Evolutionary conservation across 2,888 invertebrate genomes (phyloP).

Genomic region (Caenorhabditis sinica): DNA sequence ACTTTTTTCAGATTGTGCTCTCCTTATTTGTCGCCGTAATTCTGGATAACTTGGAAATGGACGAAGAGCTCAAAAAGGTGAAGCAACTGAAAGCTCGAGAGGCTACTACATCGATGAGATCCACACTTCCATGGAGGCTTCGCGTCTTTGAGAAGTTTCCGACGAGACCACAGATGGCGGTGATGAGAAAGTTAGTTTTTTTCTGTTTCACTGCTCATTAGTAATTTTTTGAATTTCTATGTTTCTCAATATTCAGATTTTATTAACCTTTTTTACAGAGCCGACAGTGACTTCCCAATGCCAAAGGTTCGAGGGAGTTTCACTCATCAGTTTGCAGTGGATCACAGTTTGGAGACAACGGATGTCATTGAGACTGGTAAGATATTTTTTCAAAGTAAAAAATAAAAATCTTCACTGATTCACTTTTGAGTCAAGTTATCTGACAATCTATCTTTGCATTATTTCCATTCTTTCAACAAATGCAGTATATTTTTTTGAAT

Average conservation of each 20-base stretch:
- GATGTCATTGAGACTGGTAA: conserved; percentile 56
- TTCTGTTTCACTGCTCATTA: not conserved
- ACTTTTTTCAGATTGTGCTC: conserved; percentile 89
- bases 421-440: too few relatives aligned
- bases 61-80: conserved; percentile 98
- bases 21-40: conserved; percentile 99
- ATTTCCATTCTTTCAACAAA: too few relatives aligned
- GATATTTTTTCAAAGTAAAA: not conserved
- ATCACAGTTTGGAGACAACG: conserved; percentile 83
- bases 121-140: conserved; percentile 95
- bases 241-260: not conserved
- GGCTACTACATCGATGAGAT: conserved; percentile 95
- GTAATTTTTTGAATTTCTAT: too few relatives aligned
- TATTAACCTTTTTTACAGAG: conserved; percentile 67
- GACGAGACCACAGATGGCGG: conserved; percentile 96
- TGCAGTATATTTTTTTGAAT: too few relatives aligned
- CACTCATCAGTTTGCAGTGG: conserved; percentile 97
- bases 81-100: conserved; percentile 94
- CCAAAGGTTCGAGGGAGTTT: conserved; percentile 95
- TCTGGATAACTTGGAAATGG: conserved; percentile 98
- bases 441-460: too few relatives aligned
- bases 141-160: conserved; percentile 96
- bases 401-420: not conserved
- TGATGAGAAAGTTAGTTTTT: conserved; percentile 87
- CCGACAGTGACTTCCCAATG: conserved; percentile 88